Evolutionary conservation across 1,140 invertebrate species (phyloP), one percentile per base, ranked within the genome.

Genomic region (Gonatopus flavifemur): DNA sequence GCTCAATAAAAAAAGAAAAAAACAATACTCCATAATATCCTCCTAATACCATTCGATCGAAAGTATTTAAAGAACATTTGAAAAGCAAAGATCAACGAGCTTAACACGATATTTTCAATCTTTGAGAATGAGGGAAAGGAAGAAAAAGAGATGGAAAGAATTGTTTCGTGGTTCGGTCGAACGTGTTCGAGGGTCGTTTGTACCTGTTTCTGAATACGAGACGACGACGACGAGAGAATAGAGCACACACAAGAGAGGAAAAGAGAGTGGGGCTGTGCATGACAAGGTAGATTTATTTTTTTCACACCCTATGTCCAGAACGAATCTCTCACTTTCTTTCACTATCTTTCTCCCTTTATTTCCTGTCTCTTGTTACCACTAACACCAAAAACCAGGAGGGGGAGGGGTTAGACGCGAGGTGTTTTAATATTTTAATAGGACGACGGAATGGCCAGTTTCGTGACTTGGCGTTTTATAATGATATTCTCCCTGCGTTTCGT

Each of bases 401-500:
- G 60, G 60, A 54, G 67, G 59, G 65, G 60, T 67, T 70, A 69
- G 66, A 70, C 64, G n/a, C n/a, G 71, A 74, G 67, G 69, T 72
- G 72, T 76, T 77, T 78, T 76, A 78, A 77, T 78, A 77, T 77
- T 77, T 77, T 74, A 77, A 76, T 73, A 74, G 74, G 67, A 70
- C 67, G 66, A 64, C 60, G 67, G 66, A 75, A 72, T 69, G 64
- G 69, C 66, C 69, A 64, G 67, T 73, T 74, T 69, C 72, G 74
- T 77, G 73, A 78, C 74, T 77, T 70, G 70, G 67, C 74, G 56
- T 72, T 77, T 74, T 69, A 70, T 75, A 77, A 76, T 77, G 76
- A 77, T 78, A 78, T 77, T 74, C 74, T 68, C 73, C 67, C 66
- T 62, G 68, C 66, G 69, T 76, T 77, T 70, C 66, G 67, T 68